Conservation (phyloP, 2,797 vertebrate species). For the Falco peregrinus region DNA sequence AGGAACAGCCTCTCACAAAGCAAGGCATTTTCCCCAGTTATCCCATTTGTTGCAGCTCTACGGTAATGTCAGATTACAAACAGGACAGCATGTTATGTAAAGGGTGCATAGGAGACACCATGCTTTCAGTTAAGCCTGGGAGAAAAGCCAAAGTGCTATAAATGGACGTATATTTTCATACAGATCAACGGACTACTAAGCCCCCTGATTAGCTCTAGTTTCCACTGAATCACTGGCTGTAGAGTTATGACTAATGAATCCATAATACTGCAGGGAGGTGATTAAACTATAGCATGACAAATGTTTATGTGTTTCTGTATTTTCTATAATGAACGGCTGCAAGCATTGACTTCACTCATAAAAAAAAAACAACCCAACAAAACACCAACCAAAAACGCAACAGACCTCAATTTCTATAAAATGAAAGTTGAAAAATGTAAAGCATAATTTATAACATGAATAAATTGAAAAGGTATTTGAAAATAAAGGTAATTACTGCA, state of each 20-base stretch:
- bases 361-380: not conserved
- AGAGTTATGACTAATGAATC: not conserved
- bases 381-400: not conserved
- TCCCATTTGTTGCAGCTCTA: not conserved
- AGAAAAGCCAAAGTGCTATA: not conserved
- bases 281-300: conserved; percentile 7
- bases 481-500: conserved; percentile 12
- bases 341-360: not conserved
- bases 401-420: not conserved
- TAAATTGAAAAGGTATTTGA: conserved; percentile 2
- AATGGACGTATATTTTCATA: not conserved
- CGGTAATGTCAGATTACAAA: not conserved
- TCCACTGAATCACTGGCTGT: not conserved
- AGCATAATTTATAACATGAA: not conserved
- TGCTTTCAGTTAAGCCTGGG: not conserved
- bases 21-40: not conserved
- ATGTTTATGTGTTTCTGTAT: not conserved
- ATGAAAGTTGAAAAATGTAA: not conserved
- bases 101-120: not conserved
- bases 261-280: not conserved
- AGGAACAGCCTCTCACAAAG: not conserved
- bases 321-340: not conserved
- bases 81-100: not conserved
- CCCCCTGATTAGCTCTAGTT: not conserved
- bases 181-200: not conserved